Base-by-base conservation (phyloP, 1,140 invertebrate species). In the Trigoniulus corallinus region DNA sequence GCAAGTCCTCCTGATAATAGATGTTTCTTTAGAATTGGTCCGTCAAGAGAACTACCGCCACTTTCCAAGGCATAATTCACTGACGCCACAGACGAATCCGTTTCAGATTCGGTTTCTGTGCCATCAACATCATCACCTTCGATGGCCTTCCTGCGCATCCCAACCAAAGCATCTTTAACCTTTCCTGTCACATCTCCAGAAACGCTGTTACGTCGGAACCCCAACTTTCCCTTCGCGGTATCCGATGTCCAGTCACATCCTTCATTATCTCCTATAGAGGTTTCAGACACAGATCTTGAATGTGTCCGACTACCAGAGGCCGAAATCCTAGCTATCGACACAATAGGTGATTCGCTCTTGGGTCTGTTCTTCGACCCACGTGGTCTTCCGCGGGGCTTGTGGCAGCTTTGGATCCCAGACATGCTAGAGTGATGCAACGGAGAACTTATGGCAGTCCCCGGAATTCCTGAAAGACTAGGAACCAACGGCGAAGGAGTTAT, bases 401-500 rank as follows among this genome's bases (percentile, higher is more conserved):
- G 58, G n/a, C n/a, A n/a, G n/a, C n/a, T n/a, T n/a, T n/a, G n/a
- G n/a, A n/a, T n/a, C n/a, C n/a, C n/a, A n/a, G n/a, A n/a, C n/a
- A n/a, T n/a, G n/a, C n/a, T n/a, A n/a, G n/a, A n/a, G n/a, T n/a
- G n/a, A n/a, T n/a, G n/a, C n/a, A n/a, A n/a, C n/a, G n/a, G n/a
- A n/a, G n/a, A n/a, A n/a, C n/a, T n/a, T n/a, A n/a, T n/a, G n/a
- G n/a, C n/a, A n/a, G n/a, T n/a, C n/a, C n/a, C n/a, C n/a, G n/a
- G n/a, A n/a, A n/a, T n/a, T n/a, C n/a, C n/a, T 2, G 47, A 13
- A 42, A 22, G 53, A 67, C 62, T 65, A 47, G 84, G 80, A n/a
- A 86, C 78, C 23, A 86, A 64, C 26, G 81, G 72, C 7, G 83
- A 86, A 56, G 81, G 82, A 1, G 83, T 82, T 18, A 85, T 66